Base-by-base conservation (phyloP, 92 coral and sea anemone genomes). In the Zoanthus sansibaricus region DNA sequence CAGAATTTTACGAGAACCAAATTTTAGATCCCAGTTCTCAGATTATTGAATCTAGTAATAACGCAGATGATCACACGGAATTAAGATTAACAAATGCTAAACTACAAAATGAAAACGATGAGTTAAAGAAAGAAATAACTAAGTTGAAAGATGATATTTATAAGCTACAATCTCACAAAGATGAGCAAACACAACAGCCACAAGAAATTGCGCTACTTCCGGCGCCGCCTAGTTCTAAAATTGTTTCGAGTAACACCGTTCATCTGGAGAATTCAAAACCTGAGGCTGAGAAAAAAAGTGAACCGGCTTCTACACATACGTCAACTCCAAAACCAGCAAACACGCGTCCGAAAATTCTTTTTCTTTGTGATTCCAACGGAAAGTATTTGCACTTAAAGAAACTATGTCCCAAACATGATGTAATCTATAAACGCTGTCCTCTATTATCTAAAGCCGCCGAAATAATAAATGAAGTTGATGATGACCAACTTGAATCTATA, bases 101-200 rank as follows among this genome's bases (percentile, higher is more conserved):
- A 95, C 93, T 82, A 96, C 96, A 45, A 73, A 21, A 73, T 33
- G 56, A 45, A 46, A 73, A 73, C 31, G 49, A 15, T 46, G 56
- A 7, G 10, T 17, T 46, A 48, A 73, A 73, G 58, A 73, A 73
- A 42, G 78, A 73, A 42, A 73, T 73, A 14, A 46, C 9, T 17
- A 25, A 15, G 12, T 48, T 46, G 12, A 73, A 45, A 45, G 78
- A 45, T 45, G 55, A 73, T 10, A 45, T 73, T 16, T 6, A 73
- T 32, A 32, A 71, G 46, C 44, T 6, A 18, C 7, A 67, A 30
- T 67, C 37, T 30, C 31, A 72, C 58, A 0, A 9, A 4, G 78
- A 73, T 17, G 78, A 31, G 58, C 14, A 25, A 25, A 25, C 25
- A 25, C 25, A 25, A 25, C 25, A 25, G 62, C 52, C 75, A 70